A percentile compares a stretch with the other conserved stretches of the same genome.
These are phyloP conservation scores for Phthorimaea operculella DNA, from an alignment of 1,140 invertebrate genomes.

Conservation along the genomic window DNA sequence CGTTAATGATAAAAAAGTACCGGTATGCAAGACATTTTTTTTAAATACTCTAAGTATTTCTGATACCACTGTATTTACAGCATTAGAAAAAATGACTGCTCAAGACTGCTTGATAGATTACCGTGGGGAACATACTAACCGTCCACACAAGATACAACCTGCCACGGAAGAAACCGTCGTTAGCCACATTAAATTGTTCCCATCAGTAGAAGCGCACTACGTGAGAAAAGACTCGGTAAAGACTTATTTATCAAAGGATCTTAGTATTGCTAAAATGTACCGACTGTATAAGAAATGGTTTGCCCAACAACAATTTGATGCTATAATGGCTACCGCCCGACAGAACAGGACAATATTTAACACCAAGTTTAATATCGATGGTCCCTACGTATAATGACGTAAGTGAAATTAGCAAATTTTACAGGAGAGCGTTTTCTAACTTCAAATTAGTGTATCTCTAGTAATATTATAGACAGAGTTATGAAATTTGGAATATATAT, in stretches of 20 bases:
- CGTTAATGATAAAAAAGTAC: neutral
- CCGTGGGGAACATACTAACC: neutral
- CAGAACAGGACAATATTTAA: slow-evolving; percentile 17
- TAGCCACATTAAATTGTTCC: neutral
- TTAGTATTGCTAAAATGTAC: slow-evolving; percentile 4
- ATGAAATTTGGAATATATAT: too few relatives aligned
- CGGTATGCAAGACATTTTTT: neutral
- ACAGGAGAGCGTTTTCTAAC: too few relatives aligned
- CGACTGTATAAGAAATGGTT: slow-evolving; percentile 7
- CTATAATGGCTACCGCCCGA: slow-evolving; percentile 11
- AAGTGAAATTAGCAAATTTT: too few relatives aligned
- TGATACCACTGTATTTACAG: neutral
- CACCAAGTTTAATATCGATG: slow-evolving; percentile 13
- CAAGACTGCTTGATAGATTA: neutral
- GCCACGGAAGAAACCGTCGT: neutral
- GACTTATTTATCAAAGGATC: neutral
- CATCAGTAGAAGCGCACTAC: neutral
- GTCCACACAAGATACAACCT: neutral
- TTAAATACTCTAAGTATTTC: neutral
- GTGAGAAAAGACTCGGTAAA: neutral
- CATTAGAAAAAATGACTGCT: neutral
- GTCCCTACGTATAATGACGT: too few relatives aligned
- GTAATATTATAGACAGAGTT: too few relatives aligned
- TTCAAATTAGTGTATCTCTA: too few relatives aligned
- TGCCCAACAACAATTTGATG: slow-evolving; percentile 8